Conservation (phyloP, 2,888 invertebrate species). For the Phaonia tiefii region DNA sequence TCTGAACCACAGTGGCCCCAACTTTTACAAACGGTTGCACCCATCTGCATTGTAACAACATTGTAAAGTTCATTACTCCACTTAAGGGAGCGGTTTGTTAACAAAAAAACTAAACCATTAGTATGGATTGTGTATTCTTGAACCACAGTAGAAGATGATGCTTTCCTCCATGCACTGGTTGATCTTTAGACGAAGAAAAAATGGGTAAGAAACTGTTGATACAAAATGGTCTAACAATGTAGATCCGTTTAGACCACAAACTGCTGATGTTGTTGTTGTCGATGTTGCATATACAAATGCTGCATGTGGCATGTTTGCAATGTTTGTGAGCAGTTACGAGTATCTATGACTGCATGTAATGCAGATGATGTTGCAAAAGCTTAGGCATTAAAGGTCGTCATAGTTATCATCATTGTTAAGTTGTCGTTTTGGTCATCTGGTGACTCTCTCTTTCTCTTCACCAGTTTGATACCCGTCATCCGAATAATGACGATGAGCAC, state of each 20-base stretch:
- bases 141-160: conserved; percentile 51
- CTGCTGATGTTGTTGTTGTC: no score
- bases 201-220: conserved; percentile 33
- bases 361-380: conserved; percentile 66
- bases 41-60: conserved; percentile 30
- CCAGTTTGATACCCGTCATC: conserved; percentile 29
- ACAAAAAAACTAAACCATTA: conserved; percentile 33
- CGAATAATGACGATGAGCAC: conserved; percentile 40
- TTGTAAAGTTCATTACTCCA: conserved; percentile 65
- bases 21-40: not conserved
- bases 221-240: conserved; percentile 46
- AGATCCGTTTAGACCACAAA: conserved; percentile 32
- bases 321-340: conserved; percentile 19
- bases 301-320: not conserved
- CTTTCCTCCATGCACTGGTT: conserved; percentile 14
- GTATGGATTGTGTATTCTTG: conserved; percentile 12
- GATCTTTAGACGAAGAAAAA: conserved; percentile 39
- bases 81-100: conserved; percentile 65
- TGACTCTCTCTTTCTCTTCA: conserved; percentile 37
- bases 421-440: conserved; percentile 63
- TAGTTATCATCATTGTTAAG: conserved; percentile 65
- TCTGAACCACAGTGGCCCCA: no score
- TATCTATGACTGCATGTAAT: conserved; percentile 57
- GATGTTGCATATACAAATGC: conserved; percentile 6
- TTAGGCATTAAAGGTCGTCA: conserved; percentile 63